These are phyloP conservation scores for Ptychochromis oligacanthus DNA, from an alignment of 2,113 vertebrate species.

Conservation along the genomic window DNA sequence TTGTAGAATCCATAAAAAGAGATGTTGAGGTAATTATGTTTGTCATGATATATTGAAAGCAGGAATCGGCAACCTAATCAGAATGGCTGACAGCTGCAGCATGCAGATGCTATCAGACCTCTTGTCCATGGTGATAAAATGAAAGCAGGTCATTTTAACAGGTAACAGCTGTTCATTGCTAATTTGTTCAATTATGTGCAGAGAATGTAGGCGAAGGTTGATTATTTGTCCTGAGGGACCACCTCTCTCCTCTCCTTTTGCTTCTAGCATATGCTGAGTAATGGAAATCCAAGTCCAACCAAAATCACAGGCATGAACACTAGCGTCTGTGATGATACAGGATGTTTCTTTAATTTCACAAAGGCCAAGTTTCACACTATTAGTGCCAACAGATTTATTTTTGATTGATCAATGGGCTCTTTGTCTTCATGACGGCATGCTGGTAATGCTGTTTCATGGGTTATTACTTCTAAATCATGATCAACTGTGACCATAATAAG, in stretches of 20 bases:
- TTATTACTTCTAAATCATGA: slow-evolving; percentile 9
- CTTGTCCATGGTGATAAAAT: slow-evolving; percentile 79
- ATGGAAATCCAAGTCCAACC: slow-evolving; percentile 57
- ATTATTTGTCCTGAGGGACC: slow-evolving; percentile 63
- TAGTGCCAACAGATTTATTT: slow-evolving; percentile 17
- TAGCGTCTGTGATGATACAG: neutral
- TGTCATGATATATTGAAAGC: slow-evolving; percentile 80
- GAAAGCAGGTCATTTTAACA: slow-evolving; percentile 83
- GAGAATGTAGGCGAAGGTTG: slow-evolving; percentile 73
- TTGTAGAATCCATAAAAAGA: slow-evolving; percentile 83
- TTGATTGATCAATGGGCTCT: slow-evolving; percentile 9
- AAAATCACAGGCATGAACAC: slow-evolving; percentile 6
- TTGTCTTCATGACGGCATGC: neutral
- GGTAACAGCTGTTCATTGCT: slow-evolving; percentile 82
- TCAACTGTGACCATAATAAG: neutral
- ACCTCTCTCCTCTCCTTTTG: slow-evolving; percentile 22
- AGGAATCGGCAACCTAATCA: slow-evolving; percentile 73
- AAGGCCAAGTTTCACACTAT: slow-evolving; percentile 22
- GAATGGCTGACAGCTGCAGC: slow-evolving; percentile 79
- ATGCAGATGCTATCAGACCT: slow-evolving; percentile 82
- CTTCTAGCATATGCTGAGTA: slow-evolving; percentile 46
- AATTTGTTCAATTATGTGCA: slow-evolving; percentile 83
- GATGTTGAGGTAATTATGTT: slow-evolving; percentile 82
- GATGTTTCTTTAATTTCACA: slow-evolving; percentile 18
- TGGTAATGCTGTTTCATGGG: slow-evolving; percentile 10